These are phyloP conservation scores for Muscidifurax raptorellus DNA, from an alignment of 1,140 invertebrate species.

Conservation along the genomic window DNA sequence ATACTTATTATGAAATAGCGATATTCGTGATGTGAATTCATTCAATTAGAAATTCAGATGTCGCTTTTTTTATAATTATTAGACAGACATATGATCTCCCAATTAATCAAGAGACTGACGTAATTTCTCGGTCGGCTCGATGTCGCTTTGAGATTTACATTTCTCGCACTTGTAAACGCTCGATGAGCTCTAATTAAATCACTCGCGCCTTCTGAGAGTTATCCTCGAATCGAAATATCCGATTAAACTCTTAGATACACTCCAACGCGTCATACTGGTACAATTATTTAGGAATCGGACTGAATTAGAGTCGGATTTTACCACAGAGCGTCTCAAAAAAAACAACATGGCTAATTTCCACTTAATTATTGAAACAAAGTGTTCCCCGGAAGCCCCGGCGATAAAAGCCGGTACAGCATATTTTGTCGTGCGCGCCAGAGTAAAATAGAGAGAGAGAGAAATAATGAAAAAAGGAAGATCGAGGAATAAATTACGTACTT, in stretches of 20 bases:
- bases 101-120: constrained; percentile 42
- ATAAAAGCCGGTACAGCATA: not conserved
- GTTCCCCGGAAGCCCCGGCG: not conserved
- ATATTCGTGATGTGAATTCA: too few species aligned
- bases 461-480: not conserved
- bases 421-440: not conserved
- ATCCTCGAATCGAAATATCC: constrained; percentile 7
- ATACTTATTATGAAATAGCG: not conserved
- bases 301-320: too few species aligned
- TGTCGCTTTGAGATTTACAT: constrained; percentile 35
- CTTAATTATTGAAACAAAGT: constrained; percentile 1
- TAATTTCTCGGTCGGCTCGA: constrained; percentile 9
- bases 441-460: not conserved
- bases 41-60: too few species aligned
- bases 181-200: constrained; percentile 28
- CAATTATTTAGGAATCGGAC: too few species aligned
- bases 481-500: constrained; percentile 50
- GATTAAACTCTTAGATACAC: too few species aligned
- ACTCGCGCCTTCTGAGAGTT: too few species aligned
- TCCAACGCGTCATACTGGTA: too few species aligned
- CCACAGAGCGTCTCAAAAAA: not conserved
- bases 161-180: constrained; percentile 14
- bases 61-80: too few species aligned
- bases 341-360: not conserved
- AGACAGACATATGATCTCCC: too few species aligned